Base-by-base conservation (phyloP, 2,888 invertebrate species). In the Rhagophthalmus giganteus region DNA sequence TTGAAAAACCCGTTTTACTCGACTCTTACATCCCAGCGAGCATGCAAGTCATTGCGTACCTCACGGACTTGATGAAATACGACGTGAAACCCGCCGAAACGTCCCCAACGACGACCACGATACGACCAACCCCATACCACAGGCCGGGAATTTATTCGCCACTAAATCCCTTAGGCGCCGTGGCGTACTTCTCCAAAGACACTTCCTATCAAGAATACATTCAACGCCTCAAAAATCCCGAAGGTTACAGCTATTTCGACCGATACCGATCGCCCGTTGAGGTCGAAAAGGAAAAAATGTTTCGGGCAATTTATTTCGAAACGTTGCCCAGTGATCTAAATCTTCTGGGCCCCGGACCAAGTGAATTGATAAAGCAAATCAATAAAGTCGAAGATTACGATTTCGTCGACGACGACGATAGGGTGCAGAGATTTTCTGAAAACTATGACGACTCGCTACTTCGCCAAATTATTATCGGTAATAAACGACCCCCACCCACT, bases 1-100 rank as follows among this genome's bases (percentile, higher is more conserved):
- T 73, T 1, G 72, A 82, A 52, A 77, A 76, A 50, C 78, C 83
- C 1, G 70, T 78, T 39, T 72, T 79, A 33, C 77, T 84, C 10
- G 78, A 82, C 59, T 82, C 84, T 1, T 85, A 81, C 69, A 77
- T 86, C 0, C 86, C 86, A 1, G 85, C 85, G 1, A 79, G 81
- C 0, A 85, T 86, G 84, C 86, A 86, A 68, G 78, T 85, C 31
- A 80, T 83, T 42, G 81, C 82, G 0, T 80, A 83, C 59, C 70
- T 82, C 11, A 81, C 82, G 0, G 83, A 83, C 66, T 76, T 81
- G 57, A 81, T 83, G 82, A 78, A 82, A 3, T 83, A 76, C 64
- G 82, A 82, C 37, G 40, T 73, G 25, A 66, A 70, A 69, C 60
- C 74, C 54, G 66, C 8, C 30, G 62, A 20, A 56, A 53, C 35